Evolutionary conservation across 1,140 invertebrate genomes (phyloP), one percentile per base, ranked within the genome.

Genomic region (Lasaia peninsularis): DNA sequence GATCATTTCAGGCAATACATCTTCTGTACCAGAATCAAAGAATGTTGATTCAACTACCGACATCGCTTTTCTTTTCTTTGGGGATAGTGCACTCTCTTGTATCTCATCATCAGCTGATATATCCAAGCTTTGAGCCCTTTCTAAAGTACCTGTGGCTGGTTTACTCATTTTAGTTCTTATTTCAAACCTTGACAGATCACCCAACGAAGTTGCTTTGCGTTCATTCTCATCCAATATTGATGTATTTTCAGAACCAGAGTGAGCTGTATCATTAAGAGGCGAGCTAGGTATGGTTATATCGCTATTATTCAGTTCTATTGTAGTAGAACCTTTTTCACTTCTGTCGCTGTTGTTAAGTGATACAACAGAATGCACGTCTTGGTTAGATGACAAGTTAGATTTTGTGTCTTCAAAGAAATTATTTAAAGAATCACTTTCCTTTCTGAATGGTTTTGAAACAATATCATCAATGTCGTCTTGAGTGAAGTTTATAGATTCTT

Each of bases 51-150:
- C 89, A 48, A 90, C 88, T 11, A 89, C 88, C 7, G 88, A 90
- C 79, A 88, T 89, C 0, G 92, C 92, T 81, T 94, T 94, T 34
- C 94, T 90, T 63, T 93, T 93, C 66, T 94, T 94, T 20, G 92
- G 94, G 64, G 89, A 90, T 80, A 90, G 90, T 73, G 88, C 88
- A 32, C 82, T 80, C 81, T 90, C 86, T 72, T 92, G 91, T 7
- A 80, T 83, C 64, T 89, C 86, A 62, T 89, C 89, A 58, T 90
- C 89, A 35, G 94, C 93, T 11, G 93, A 93, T 74, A 96, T 93
- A 61, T 96, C 95, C 9, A 96, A 80, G 65, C 95, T 96, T 70
- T 96, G 94, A 0, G 95, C 95, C 61, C 95, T 90, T 84, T 96
- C 95, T 16, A 96, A 80, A 18, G 92, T 94, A 31, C 91, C 88